Percentiles rank a stretch among this genome's conserved stretches.
Conservation (phyloP, 2,888 invertebrate species). For the Boloria euphrosyne region DNA sequence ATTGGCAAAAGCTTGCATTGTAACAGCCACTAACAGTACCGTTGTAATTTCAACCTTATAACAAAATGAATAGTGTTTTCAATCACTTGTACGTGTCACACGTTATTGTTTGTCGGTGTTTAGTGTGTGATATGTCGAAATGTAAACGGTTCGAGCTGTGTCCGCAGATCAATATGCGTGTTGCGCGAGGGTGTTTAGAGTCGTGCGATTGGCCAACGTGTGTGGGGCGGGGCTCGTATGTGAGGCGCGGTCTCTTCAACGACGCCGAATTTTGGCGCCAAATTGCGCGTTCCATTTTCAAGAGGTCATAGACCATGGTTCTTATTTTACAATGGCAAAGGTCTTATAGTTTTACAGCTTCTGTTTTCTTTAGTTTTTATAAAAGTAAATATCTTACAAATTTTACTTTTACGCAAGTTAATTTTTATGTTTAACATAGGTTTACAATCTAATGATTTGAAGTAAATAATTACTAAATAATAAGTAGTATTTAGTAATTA, state of each 20-base stretch:
- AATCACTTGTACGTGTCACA: conserved; percentile 49
- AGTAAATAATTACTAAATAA: too few species aligned
- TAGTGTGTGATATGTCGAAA: conserved; percentile 82
- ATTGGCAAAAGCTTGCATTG: conserved; percentile 41
- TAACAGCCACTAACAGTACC: conserved; percentile 42
- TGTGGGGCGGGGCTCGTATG: conserved; percentile 76
- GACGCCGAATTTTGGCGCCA: conserved; percentile 74
- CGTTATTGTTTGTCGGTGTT: conserved; percentile 80
- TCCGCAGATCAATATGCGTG: conserved; percentile 83
- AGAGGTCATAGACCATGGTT: conserved; percentile 25
- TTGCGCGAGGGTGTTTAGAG: conserved; percentile 75
- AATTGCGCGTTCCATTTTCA: conserved; percentile 62
- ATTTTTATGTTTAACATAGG: too few species aligned
- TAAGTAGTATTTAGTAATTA: too few species aligned
- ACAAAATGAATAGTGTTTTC: conserved; percentile 34
- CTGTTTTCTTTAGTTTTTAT: not conserved
- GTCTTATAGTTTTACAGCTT: not conserved
- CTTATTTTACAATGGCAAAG: not conserved
- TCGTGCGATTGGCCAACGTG: conserved; percentile 75
- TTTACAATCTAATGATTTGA: too few species aligned
- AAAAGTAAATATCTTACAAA: too few species aligned
- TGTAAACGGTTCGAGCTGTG: conserved; percentile 77
- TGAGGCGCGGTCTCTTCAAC: conserved; percentile 58
- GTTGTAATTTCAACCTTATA: conserved; percentile 43
- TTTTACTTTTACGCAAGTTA: too few species aligned